Conservation (phyloP, 2,113 vertebrate species). For the Sapajus apella region DNA sequence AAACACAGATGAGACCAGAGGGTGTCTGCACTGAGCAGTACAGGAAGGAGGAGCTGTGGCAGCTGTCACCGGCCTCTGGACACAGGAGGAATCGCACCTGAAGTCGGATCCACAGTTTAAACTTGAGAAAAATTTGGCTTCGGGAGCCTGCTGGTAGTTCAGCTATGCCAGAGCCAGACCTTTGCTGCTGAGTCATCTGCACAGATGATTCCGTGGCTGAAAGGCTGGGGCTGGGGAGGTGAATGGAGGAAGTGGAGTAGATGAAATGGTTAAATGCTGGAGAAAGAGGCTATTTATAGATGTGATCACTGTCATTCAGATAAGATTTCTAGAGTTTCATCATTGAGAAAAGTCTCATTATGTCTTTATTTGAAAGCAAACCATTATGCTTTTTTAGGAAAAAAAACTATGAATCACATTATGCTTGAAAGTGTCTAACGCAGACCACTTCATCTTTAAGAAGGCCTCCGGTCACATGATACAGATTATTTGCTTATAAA, state of each 20-base stretch:
- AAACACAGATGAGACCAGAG: fast-evolving
- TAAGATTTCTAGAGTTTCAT: background rate
- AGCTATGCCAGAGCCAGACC: background rate
- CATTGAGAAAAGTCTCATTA: background rate
- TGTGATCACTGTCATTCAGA: background rate
- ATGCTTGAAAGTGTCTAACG: background rate
- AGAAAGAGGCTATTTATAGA: background rate
- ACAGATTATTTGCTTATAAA: background rate
- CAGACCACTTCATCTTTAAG: background rate
- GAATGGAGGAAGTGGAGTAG: background rate
- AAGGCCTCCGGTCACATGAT: background rate
- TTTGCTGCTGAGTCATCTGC: background rate
- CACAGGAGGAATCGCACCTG: background rate
- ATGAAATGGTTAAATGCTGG: background rate
- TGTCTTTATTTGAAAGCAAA: background rate
- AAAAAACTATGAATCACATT: too few species aligned
- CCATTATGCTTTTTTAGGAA: background rate
- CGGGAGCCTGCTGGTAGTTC: background rate
- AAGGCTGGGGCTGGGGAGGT: background rate
- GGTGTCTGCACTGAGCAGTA: background rate
- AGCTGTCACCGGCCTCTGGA: fast-evolving
- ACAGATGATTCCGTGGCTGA: background rate
- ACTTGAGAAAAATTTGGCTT: background rate
- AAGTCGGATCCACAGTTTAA: background rate
- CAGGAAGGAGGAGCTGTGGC: background rate